phyloP scores from a whole-genome alignment of 2,113 vertebrate genomes.

The Notechis scutatus region DNA sequence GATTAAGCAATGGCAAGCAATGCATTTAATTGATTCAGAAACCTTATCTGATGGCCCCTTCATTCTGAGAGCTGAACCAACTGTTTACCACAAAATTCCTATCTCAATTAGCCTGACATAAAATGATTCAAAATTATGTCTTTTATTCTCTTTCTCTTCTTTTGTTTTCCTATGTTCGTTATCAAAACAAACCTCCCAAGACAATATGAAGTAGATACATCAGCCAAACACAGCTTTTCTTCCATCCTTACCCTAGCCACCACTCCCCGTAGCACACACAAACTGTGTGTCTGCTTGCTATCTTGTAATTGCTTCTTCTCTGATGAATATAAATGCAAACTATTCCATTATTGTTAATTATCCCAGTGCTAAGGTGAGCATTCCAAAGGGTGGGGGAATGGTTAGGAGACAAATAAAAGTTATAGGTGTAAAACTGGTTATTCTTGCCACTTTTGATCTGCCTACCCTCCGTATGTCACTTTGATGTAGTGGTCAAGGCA shows the following conservation, averaged over 20 bases:
- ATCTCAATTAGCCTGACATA: slow-evolving; percentile 2
- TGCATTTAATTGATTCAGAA: background rate
- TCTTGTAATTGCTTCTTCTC: background rate
- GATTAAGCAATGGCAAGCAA: slow-evolving; percentile 12
- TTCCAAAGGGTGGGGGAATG: background rate
- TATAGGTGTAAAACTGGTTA: background rate
- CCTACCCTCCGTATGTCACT: background rate
- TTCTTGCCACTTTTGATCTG: background rate
- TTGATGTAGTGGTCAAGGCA: background rate
- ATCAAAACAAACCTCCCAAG: background rate
- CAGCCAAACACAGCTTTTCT: background rate
- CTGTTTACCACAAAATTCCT: slow-evolving; percentile 2
- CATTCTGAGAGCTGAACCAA: background rate
- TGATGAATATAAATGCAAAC: background rate
- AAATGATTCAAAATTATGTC: background rate
- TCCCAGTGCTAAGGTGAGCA: background rate
- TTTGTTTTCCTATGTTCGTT: background rate
- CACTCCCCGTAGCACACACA: background rate
- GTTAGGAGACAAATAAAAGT: background rate
- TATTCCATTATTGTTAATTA: background rate
- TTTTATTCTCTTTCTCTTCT: background rate
- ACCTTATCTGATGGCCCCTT: background rate
- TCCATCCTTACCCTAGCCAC: background rate
- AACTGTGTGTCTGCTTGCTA: background rate
- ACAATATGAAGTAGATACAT: background rate